Base-by-base conservation (phyloP, 2,797 vertebrate genomes). In the Myoxocephalus aenaeus region DNA sequence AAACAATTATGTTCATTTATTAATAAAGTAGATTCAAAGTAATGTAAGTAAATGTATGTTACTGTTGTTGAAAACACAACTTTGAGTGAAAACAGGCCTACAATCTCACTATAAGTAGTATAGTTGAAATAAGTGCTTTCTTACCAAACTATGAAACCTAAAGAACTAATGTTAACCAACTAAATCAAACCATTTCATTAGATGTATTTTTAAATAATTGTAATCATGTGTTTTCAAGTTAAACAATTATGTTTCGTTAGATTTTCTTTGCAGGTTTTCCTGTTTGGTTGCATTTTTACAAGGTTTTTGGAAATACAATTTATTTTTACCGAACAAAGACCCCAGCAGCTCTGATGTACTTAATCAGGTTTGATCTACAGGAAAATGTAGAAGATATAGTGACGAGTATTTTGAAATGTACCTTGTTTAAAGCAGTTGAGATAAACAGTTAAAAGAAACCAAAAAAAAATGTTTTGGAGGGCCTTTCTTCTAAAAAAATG, bases 401-500 rank as follows among this genome's bases (percentile, higher is more conserved):
- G 25, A n/a, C 63, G 32, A 44, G 46, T 34, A 20, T n/a, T 65
- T 13, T 11, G 7, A 65, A 42, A 34, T 56, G 18, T 32, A 48
- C 42, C 38, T 42, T 34, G 36, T 51, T 70, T 25, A 32, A 64
- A 44, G 40, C 11, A 65, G 36, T 46, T 8, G 7, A 51, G 13
- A 38, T 3, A 42, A 75, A 53, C 2, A 65, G 9, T 83, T 9
- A 57, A 6, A 71, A 68, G 42, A 65, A 8, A 67, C 27, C 29
- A 29, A 2, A 17, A 65, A 38, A 40, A 67, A 54, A 73, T 75
- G 59, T 80, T 77, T 88, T 81, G 53, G 51, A 76, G 78, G 86
- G 81, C 75, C 70, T 86, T 86, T 83, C 81, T 81, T 27, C n/a
- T 80, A 40, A 29, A 27, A 27, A 81, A 83, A 70, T 56, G 63